These are phyloP conservation scores for Diarsia brunnea DNA, from an alignment of 2,888 invertebrate species.

Conservation along the genomic window DNA sequence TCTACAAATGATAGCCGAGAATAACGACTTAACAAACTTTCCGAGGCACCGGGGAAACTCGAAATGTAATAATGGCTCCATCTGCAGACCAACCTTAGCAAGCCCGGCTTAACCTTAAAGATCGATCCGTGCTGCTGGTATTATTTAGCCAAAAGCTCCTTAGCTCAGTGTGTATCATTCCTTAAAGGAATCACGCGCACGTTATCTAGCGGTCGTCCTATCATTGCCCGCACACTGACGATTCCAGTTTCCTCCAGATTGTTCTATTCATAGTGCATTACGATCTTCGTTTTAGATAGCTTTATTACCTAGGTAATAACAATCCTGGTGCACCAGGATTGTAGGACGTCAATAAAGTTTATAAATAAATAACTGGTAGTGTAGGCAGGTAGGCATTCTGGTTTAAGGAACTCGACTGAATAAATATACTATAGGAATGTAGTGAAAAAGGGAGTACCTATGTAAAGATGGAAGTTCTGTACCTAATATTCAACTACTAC, in stretches of 20 bases:
- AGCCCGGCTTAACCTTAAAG: too few relatives aligned
- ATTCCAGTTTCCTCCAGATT: constrained; percentile 65
- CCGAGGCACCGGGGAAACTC: too few relatives aligned
- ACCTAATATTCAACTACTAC: background rate
- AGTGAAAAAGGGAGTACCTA: background rate
- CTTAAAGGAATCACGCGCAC: constrained; percentile 39
- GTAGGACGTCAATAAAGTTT: constrained; percentile 40
- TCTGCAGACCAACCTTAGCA: too few relatives aligned
- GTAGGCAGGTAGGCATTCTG: background rate
- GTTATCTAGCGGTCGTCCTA: constrained; percentile 21
- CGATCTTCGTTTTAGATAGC: constrained; percentile 53
- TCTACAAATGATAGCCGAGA: too few relatives aligned
- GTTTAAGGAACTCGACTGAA: background rate
- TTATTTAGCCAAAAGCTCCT: too few relatives aligned
- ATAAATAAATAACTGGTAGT: constrained; percentile 15
- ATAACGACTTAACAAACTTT: too few relatives aligned
- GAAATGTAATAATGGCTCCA: too few relatives aligned
- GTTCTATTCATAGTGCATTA: constrained; percentile 64
- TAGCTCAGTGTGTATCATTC: background rate
- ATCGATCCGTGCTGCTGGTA: too few relatives aligned
- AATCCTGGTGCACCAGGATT: constrained; percentile 14
- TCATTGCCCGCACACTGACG: constrained; percentile 37
- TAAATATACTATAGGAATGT: background rate
- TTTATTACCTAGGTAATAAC: constrained; percentile 19
- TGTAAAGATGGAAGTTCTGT: background rate